Evolutionary conservation across 1,140 invertebrate species (phyloP).

Genomic region (Stegodyphus dumicola): DNA sequence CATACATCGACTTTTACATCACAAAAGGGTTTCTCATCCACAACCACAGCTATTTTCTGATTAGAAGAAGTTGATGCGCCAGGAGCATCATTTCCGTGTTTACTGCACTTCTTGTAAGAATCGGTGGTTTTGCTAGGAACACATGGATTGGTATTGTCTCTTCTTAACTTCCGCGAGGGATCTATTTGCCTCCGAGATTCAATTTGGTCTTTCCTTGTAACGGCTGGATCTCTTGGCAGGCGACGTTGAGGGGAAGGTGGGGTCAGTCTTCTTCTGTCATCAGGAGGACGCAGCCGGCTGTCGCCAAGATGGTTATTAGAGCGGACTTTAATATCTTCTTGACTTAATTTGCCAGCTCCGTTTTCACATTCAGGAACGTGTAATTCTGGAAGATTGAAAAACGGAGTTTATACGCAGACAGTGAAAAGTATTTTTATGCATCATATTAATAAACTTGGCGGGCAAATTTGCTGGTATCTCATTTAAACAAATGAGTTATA

Average conservation of each 20-base stretch:
- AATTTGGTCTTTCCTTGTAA: conserved; percentile 4
- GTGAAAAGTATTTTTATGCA: too few species aligned
- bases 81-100: conserved; percentile 1
- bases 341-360: not conserved
- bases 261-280: conserved; percentile 20
- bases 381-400: conserved; percentile 3
- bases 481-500: too few species aligned
- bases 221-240: not conserved
- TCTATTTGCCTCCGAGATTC: not conserved
- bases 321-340: conserved; percentile 23
- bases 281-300: conserved; percentile 8
- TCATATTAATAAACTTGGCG: too few species aligned
- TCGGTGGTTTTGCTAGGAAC: not conserved
- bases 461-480: too few species aligned
- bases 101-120: conserved; percentile 26
- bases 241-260: conserved; percentile 33
- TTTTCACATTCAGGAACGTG: conserved; percentile 6
- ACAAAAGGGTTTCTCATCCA: too few species aligned
- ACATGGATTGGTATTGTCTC: not conserved
- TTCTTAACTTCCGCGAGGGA: not conserved
- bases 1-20: too few species aligned
- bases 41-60: too few species aligned
- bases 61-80: too few species aligned
- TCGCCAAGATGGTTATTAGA: not conserved
- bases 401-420: too few species aligned